A percentile compares a stretch with the other conserved stretches of the same genome.
Evolutionary conservation across 1,140 invertebrate species (phyloP).

Genomic region (Thaumatotibia leucotreta): DNA sequence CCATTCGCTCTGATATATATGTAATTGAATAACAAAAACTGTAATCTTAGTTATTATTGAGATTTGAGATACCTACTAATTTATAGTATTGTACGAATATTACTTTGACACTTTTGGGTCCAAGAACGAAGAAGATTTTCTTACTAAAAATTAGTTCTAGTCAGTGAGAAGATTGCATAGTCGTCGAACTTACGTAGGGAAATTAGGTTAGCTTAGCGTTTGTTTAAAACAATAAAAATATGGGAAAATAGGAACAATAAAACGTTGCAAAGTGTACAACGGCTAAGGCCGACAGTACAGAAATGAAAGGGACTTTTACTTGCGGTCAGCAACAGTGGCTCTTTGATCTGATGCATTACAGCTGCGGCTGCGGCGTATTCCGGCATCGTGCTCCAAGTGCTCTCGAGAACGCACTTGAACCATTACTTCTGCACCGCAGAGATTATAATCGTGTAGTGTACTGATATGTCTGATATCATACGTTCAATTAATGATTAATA

Average conservation of each 20-base stretch:
- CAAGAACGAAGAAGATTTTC: too few species aligned
- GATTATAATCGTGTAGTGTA: slow-evolving; percentile 1
- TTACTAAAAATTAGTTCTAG: too few species aligned
- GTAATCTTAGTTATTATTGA: too few species aligned
- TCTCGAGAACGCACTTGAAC: slow-evolving; percentile 46
- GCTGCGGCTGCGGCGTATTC: slow-evolving; percentile 33
- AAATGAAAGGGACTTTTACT: slow-evolving; percentile 14
- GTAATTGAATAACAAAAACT: too few species aligned
- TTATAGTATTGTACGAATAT: too few species aligned
- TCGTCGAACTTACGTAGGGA: too few species aligned
- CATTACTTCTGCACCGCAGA: slow-evolving; percentile 35
- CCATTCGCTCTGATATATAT: not conserved
- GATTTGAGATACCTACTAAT: too few species aligned
- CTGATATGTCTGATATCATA: not conserved
- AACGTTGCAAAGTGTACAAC: not conserved
- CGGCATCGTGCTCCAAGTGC: slow-evolving; percentile 30
- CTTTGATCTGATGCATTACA: slow-evolving; percentile 51
- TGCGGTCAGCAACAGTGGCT: slow-evolving; percentile 27
- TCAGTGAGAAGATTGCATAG: too few species aligned
- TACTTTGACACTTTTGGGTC: too few species aligned
- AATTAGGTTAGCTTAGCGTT: too few species aligned
- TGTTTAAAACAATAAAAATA: too few species aligned
- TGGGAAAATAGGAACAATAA: too few species aligned
- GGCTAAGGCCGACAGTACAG: not conserved
- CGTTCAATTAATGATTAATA: not conserved